Evolutionary conservation across 1,140 invertebrate genomes (phyloP).

Genomic region (Sycophaga agraensis): DNA sequence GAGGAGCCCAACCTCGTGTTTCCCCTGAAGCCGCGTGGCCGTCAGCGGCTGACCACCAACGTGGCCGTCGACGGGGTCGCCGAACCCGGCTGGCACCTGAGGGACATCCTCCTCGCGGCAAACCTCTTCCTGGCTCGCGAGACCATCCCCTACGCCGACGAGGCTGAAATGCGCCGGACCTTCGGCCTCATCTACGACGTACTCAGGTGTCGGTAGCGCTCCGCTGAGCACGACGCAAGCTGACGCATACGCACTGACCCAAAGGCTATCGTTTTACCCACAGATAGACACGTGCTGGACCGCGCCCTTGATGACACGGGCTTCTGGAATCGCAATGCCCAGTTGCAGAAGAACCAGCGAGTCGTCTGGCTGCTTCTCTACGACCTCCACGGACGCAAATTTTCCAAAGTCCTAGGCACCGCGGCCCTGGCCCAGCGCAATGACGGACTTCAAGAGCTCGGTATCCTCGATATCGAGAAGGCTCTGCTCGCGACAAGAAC

Average conservation of each 20-base stretch:
- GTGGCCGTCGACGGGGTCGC: constrained; percentile 27
- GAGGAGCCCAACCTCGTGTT: constrained; percentile 21
- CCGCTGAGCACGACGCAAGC: too few relatives aligned
- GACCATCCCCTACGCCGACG: constrained; percentile 55
- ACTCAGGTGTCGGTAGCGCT: constrained; percentile 65
- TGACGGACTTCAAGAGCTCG: constrained; percentile 51
- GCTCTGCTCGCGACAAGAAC: constrained; percentile 65
- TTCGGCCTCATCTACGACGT: constrained; percentile 78
- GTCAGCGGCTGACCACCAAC: constrained; percentile 31
- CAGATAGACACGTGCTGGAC: constrained; percentile 70
- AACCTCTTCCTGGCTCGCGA: constrained; percentile 34
- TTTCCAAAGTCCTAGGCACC: constrained; percentile 51
- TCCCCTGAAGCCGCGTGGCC: constrained; percentile 18
- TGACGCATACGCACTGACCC: too few relatives aligned
- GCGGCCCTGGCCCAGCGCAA: constrained; percentile 44
- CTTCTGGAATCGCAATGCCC: constrained; percentile 63
- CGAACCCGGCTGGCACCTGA: constrained; percentile 45
- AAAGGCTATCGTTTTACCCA: background rate
- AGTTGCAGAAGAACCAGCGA: constrained; percentile 49
- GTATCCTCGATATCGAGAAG: constrained; percentile 60
- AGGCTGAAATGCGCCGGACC: constrained; percentile 76
- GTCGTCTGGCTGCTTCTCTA: constrained; percentile 65
- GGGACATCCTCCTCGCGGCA: constrained; percentile 43
- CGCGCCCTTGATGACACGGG: constrained; percentile 66
- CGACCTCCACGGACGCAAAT: constrained; percentile 65